Conservation (phyloP, 2,888 invertebrate genomes). For the Agrenia bidenticulata region DNA sequence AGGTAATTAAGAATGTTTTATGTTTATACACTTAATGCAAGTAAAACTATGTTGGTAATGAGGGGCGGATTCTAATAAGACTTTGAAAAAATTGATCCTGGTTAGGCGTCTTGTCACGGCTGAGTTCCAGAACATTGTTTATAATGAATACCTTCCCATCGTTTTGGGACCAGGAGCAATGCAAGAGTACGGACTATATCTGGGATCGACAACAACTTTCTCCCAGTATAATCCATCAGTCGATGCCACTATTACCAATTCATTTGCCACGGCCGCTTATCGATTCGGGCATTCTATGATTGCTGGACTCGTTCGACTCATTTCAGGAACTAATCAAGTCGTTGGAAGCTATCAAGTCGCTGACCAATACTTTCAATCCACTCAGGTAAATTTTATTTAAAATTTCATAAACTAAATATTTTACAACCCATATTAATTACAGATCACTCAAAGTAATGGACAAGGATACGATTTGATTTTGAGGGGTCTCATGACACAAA, state of each 20-base stretch:
- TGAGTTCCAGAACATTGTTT: slow-evolving; percentile 30
- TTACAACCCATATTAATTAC: neutral
- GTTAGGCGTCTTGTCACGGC: slow-evolving; percentile 23
- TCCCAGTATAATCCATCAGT: slow-evolving; percentile 16
- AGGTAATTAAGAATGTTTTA: neutral
- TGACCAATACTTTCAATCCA: slow-evolving; percentile 50
- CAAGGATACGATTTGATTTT: slow-evolving; percentile 48
- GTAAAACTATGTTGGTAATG: no score
- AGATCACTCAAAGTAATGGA: neutral
- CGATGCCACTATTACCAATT: slow-evolving; percentile 25
- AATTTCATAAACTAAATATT: no score
- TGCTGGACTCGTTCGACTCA: neutral
- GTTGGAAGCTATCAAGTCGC: slow-evolving; percentile 44
- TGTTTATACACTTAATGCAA: no score
- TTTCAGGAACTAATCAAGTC: slow-evolving; percentile 5
- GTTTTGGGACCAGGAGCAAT: slow-evolving; percentile 20
- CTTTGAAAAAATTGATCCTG: neutral
- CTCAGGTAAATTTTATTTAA: slow-evolving; percentile 45
- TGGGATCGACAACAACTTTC: neutral
- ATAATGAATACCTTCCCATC: slow-evolving; percentile 27
- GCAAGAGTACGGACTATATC: slow-evolving; percentile 13
- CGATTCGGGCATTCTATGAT: neutral
- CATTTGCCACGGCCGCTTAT: slow-evolving; percentile 27
- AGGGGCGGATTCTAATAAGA: no score
- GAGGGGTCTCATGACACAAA: slow-evolving; percentile 53